Evolutionary conservation across 2,113 vertebrate genomes (phyloP).

Genomic region (Embiotoca jacksoni): DNA sequence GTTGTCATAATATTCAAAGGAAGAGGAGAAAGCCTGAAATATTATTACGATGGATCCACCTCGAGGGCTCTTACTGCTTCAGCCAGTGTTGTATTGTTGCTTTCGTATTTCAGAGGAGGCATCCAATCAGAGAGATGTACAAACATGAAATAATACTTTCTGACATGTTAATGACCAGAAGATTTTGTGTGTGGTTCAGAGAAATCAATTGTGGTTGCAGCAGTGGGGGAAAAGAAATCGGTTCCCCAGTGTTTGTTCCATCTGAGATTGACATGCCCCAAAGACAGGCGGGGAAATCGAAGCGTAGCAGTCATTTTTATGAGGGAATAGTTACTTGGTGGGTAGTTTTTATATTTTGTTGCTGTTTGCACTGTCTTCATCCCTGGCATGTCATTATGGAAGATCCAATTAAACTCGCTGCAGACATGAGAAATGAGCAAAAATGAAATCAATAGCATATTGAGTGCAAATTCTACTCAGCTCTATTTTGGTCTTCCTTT

Average conservation of each 20-base stretch:
- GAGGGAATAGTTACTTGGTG: conserved; percentile 17
- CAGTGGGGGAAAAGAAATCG: background rate
- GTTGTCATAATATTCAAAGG: conserved; percentile 22
- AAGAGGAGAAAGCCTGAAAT: background rate
- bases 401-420: conserved; percentile 68
- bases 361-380: conserved; percentile 44
- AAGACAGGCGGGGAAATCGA: conserved; percentile 8
- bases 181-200: conserved; percentile 4
- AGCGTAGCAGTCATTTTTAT: background rate
- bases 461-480: conserved; percentile 59
- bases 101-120: conserved; percentile 1
- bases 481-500: conserved; percentile 58
- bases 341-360: conserved; percentile 13
- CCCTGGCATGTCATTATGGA: conserved; percentile 11
- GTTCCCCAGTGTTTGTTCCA: conserved; percentile 12
- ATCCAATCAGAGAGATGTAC: conserved; percentile 13
- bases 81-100: background rate
- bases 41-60: conserved; percentile 11
- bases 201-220: conserved; percentile 6
- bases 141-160: conserved; percentile 11
- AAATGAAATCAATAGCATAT: conserved; percentile 67
- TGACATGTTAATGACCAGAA: conserved; percentile 21
- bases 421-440: conserved; percentile 71
- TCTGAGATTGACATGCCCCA: background rate
- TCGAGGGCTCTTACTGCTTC: background rate